These are phyloP conservation scores for Pteruthius melanotis DNA, from an alignment of 2,113 vertebrate species.

Conservation along the genomic window DNA sequence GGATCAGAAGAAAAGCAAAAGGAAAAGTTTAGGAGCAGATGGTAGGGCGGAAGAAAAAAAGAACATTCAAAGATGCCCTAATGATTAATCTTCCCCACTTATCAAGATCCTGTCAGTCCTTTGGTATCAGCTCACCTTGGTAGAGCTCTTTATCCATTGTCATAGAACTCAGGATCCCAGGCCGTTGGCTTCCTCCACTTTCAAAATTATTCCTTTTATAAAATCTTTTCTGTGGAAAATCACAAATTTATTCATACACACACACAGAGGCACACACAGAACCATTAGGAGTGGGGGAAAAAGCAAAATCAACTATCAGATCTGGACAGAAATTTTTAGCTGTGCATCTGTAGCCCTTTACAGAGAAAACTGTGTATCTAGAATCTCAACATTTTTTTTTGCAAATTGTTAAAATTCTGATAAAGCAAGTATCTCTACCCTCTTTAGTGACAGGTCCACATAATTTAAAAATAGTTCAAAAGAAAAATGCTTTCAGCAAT, in stretches of 20 bases:
- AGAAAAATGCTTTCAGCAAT: not conserved
- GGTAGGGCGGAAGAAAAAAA: not conserved
- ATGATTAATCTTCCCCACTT: not conserved
- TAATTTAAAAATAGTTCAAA: not conserved
- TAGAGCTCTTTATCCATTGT: not conserved
- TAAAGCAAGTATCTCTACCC: not conserved
- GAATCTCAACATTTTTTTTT: not conserved
- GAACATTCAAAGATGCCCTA: not conserved
- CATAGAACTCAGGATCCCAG: not conserved
- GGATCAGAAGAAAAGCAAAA: not conserved
- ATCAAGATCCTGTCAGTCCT: not conserved
- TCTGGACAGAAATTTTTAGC: not conserved
- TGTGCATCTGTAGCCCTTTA: not conserved
- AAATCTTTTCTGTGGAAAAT: not conserved
- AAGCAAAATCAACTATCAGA: not conserved
- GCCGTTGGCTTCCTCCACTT: not conserved
- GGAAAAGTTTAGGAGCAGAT: not conserved
- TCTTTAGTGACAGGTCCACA: not conserved
- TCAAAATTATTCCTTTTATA: not conserved
- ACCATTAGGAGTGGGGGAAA: accelerated
- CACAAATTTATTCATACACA: not conserved
- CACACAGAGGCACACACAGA: not conserved
- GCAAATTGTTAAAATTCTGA: not conserved
- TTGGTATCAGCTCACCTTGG: not conserved
- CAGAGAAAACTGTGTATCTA: not conserved